Percentiles rank a stretch among this genome's conserved stretches.
Conservation (phyloP, 2,113 vertebrate genomes). For the Neolamprologus tretocephalus region DNA sequence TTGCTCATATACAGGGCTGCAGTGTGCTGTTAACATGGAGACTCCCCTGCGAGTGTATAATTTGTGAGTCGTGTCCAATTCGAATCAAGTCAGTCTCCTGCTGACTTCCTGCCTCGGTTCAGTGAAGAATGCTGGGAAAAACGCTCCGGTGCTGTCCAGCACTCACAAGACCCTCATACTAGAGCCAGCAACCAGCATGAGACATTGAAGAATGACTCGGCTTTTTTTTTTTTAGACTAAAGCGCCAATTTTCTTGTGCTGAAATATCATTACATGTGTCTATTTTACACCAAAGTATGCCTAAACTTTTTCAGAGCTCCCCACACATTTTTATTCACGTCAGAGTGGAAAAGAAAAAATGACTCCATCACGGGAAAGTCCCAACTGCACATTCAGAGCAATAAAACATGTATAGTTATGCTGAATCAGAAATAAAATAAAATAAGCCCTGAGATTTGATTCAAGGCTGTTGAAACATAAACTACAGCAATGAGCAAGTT, state of each 20-base stretch:
- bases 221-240: neutral
- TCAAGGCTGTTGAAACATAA: neutral
- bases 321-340: neutral
- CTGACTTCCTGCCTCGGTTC: conserved; percentile 37
- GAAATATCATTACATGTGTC: neutral
- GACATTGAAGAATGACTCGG: neutral
- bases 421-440: neutral
- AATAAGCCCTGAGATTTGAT: neutral
- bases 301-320: neutral
- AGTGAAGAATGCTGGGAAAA: conserved; percentile 26
- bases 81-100: conserved; percentile 30
- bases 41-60: conserved; percentile 36
- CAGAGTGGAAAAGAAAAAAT: neutral
- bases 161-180: neutral
- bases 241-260: neutral
- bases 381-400: neutral
- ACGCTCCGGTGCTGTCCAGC: neutral
- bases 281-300: neutral
- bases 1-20: conserved; percentile 21
- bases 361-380: neutral
- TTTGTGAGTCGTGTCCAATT: conserved; percentile 54
- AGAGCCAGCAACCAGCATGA: neutral
- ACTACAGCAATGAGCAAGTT: neutral
- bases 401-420: neutral
- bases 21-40: conserved; percentile 42